A percentile compares a stretch with the other conserved stretches of the same genome.
These are phyloP conservation scores for Silurus asotus DNA, from an alignment of 2,113 vertebrate genomes.

Conservation along the genomic window DNA sequence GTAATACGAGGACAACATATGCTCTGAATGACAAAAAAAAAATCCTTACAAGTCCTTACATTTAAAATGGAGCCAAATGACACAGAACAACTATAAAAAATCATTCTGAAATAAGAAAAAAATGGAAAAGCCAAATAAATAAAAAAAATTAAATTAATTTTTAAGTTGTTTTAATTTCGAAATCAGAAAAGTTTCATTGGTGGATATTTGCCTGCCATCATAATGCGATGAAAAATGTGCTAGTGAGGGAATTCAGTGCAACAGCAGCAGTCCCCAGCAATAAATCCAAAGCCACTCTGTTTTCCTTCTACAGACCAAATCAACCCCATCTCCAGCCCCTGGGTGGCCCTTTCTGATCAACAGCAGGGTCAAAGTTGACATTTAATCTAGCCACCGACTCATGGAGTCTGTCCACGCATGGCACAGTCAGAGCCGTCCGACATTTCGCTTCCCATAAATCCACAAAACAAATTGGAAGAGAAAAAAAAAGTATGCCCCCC, in stretches of 20 bases:
- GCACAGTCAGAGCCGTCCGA: constrained; percentile 48
- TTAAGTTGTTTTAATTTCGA: no score
- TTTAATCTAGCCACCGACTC: constrained; percentile 54
- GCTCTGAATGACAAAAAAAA: neutral
- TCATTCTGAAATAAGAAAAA: neutral
- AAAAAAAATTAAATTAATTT: neutral
- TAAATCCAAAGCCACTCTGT: constrained; percentile 41
- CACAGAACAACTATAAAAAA: neutral
- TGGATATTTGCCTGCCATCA: constrained; percentile 34
- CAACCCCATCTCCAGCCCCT: constrained; percentile 43
- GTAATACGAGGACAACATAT: neutral
- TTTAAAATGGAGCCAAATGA: neutral
- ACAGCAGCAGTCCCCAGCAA: constrained; percentile 34
- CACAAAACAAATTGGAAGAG: constrained; percentile 56
- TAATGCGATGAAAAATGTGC: constrained; percentile 33
- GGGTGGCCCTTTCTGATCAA: constrained; percentile 54
- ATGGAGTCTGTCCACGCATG: constrained; percentile 47
- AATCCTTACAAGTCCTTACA: neutral
- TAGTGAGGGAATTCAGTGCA: constrained; percentile 37
- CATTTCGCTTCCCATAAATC: constrained; percentile 55
- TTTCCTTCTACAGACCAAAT: constrained; percentile 46
- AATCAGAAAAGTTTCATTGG: neutral
- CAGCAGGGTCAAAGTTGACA: constrained; percentile 51
- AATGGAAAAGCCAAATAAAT: neutral
- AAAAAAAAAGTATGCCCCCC: constrained; percentile 25